A percentile compares a stretch with the other conserved stretches of the same genome.
phyloP scores from a whole-genome alignment of 2,888 invertebrate genomes.

The Galerucella pusilla region DNA sequence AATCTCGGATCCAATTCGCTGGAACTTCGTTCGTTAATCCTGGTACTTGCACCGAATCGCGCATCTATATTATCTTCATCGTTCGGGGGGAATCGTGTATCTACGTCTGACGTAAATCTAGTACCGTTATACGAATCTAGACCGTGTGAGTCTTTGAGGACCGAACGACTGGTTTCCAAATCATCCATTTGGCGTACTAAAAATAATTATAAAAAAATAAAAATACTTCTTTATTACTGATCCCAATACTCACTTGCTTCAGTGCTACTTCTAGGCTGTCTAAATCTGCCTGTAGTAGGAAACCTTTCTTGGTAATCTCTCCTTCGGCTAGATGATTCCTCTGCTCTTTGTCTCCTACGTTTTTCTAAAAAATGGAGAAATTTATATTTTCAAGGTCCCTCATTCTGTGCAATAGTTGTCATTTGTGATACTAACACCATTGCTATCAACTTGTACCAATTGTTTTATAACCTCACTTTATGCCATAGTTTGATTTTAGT shows the following conservation, averaged over 20 bases:
- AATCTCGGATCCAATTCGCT: slow-evolving; percentile 60
- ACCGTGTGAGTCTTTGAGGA: slow-evolving; percentile 81
- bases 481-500: no score
- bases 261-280: slow-evolving; percentile 63
- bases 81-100: slow-evolving; percentile 62
- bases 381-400: no score
- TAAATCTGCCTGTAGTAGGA: slow-evolving; percentile 64
- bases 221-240: not conserved
- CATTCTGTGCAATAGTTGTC: not conserved
- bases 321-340: slow-evolving; percentile 81
- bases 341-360: slow-evolving; percentile 81
- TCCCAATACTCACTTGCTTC: slow-evolving; percentile 64
- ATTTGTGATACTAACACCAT: not conserved
- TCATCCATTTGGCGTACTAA: slow-evolving; percentile 69
- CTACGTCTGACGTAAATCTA: slow-evolving; percentile 55
- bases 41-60: slow-evolving; percentile 75
- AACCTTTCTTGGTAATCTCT: slow-evolving; percentile 79
- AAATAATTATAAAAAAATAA: slow-evolving; percentile 34
- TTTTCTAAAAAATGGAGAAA: slow-evolving; percentile 70
- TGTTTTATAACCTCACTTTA: no score
- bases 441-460: no score
- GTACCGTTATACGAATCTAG: slow-evolving; percentile 74
- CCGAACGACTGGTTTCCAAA: slow-evolving; percentile 80
- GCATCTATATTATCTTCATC: slow-evolving; percentile 67
- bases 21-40: slow-evolving; percentile 62